These are phyloP conservation scores for Phrixothrix hirtus DNA, from an alignment of 2,888 invertebrate species.

Conservation along the genomic window DNA sequence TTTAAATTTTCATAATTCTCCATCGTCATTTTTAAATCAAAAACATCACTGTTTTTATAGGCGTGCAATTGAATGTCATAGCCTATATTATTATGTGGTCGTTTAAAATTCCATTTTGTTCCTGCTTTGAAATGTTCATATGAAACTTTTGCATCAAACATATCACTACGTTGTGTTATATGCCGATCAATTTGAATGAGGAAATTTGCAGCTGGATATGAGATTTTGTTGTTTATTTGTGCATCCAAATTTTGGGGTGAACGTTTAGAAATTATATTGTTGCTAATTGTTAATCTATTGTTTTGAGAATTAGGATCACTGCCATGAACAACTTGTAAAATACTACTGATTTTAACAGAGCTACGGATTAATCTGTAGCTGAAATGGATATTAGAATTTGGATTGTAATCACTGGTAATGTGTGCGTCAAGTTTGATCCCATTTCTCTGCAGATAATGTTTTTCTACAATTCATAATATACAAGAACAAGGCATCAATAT, in stretches of 20 bases:
- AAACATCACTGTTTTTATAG: too few relatives aligned
- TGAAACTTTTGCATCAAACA: slow-evolving; percentile 63
- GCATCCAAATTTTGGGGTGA: slow-evolving; percentile 57
- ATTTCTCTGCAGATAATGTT: too few relatives aligned
- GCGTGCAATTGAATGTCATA: too few relatives aligned
- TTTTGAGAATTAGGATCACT: slow-evolving; percentile 62
- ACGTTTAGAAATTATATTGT: slow-evolving; percentile 41
- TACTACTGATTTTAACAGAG: slow-evolving; percentile 34
- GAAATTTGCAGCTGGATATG: slow-evolving; percentile 60
- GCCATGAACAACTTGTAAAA: slow-evolving; percentile 62
- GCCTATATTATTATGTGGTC: too few relatives aligned
- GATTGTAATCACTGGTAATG: slow-evolving; percentile 64
- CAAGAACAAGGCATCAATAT: too few relatives aligned
- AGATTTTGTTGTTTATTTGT: slow-evolving; percentile 61
- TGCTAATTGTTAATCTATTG: slow-evolving; percentile 60
- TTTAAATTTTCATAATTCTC: too few relatives aligned
- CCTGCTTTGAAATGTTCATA: background rate
- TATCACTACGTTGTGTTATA: background rate
- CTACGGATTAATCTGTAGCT: slow-evolving; percentile 56
- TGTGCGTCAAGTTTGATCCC: slow-evolving; percentile 57
- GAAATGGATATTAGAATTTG: slow-evolving; percentile 63
- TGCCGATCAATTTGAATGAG: slow-evolving; percentile 59
- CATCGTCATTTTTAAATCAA: too few relatives aligned
- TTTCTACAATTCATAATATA: too few relatives aligned
- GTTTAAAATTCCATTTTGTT: background rate